Conservation (phyloP, 1,140 invertebrate genomes). For the Rhopalosiphum maidis region DNA sequence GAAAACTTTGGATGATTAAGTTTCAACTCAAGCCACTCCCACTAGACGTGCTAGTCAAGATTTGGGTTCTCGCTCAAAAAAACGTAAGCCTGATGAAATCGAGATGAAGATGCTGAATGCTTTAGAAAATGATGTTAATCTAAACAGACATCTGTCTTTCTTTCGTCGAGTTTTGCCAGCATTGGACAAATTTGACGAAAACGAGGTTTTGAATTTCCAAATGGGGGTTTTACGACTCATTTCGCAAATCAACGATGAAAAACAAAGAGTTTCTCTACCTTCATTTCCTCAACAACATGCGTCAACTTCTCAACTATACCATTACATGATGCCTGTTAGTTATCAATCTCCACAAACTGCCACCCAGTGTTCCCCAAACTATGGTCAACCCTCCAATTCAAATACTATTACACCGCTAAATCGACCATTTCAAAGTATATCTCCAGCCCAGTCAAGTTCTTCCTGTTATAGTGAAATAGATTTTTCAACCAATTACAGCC, state of each 20-base stretch:
- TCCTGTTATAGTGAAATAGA: background rate
- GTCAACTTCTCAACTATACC: background rate
- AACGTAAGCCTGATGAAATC: slow-evolving; percentile 57
- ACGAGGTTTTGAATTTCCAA: slow-evolving; percentile 57
- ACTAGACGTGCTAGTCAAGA: slow-evolving; percentile 10
- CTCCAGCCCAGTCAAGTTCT: background rate
- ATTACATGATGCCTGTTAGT: background rate
- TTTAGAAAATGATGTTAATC: slow-evolving; percentile 47
- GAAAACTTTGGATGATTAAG: slow-evolving; percentile 15
- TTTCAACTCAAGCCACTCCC: slow-evolving; percentile 19
- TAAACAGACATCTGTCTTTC: slow-evolving; percentile 53
- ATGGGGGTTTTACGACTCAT: slow-evolving; percentile 40
- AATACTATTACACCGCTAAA: background rate
- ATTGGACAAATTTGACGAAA: slow-evolving; percentile 54
- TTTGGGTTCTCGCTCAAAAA: slow-evolving; percentile 30
- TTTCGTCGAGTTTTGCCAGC: slow-evolving; percentile 58
- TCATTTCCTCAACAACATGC: background rate
- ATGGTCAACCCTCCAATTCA: background rate
- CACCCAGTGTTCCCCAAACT: background rate
- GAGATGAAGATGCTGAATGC: slow-evolving; percentile 55
- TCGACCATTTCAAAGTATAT: background rate
- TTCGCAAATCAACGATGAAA: background rate
- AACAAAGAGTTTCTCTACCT: background rate
- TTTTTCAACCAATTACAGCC: background rate
- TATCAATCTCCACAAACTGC: slow-evolving; percentile 2